A percentile compares a stretch with the other conserved stretches of the same genome.
Conservation (phyloP, 1,140 invertebrate species). For the Mesaphorura yosii region DNA sequence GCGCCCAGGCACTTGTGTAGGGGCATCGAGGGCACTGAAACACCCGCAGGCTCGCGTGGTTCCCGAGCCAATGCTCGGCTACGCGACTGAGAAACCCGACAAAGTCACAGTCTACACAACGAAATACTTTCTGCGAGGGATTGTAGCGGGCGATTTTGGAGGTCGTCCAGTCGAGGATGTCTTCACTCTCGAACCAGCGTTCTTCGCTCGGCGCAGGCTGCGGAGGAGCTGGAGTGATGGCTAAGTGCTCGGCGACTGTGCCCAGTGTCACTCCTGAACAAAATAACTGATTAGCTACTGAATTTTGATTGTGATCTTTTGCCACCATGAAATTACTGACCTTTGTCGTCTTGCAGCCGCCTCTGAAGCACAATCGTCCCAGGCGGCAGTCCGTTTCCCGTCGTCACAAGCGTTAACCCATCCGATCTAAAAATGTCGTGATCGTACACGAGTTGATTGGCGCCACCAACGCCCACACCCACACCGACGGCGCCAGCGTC, state of each 20-base stretch:
- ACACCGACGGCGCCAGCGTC: no score
- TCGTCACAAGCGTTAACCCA: conserved; percentile 16
- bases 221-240: conserved; percentile 37
- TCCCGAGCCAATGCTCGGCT: conserved; percentile 70
- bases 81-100: conserved; percentile 63
- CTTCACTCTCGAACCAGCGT: conserved; percentile 55
- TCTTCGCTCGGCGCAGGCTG: conserved; percentile 39
- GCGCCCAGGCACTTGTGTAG: conserved; percentile 57
- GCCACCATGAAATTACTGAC: conserved; percentile 5
- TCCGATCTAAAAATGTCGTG: conserved; percentile 28
- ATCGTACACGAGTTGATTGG: conserved; percentile 22
- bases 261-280: neutral
- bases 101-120: conserved; percentile 63
- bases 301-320: neutral
- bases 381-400: conserved; percentile 22
- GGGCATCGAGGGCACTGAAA: conserved; percentile 60
- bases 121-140: conserved; percentile 56
- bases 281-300: neutral
- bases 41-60: conserved; percentile 55
- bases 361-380: conserved; percentile 30
- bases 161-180: conserved; percentile 53
- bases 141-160: conserved; percentile 60
- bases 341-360: conserved; percentile 24
- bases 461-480: neutral
- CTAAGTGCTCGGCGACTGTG: conserved; percentile 16